A percentile compares a stretch with the other conserved stretches of the same genome.
Conservation (phyloP, 2,888 invertebrate genomes). For the Rhamphomyia laevipes region DNA sequence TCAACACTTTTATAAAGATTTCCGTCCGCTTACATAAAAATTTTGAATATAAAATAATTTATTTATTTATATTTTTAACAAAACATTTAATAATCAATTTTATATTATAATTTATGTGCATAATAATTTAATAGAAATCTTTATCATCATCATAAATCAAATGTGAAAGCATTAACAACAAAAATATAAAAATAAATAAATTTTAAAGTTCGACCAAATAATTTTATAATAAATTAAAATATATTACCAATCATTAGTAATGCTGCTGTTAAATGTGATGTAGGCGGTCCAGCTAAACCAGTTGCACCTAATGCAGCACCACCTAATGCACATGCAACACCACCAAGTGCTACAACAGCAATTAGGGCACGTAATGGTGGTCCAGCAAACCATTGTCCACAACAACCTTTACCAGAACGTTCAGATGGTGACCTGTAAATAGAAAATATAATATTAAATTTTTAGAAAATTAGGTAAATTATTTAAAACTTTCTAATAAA, state of each 20-base stretch:
- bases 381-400: conserved; percentile 39
- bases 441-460: conserved; percentile 2
- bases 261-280: conserved; percentile 36
- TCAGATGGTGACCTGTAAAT: conserved; percentile 36
- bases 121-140: no score
- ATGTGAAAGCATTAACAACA: no score
- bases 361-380: conserved; percentile 37
- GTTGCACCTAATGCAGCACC: conserved; percentile 37
- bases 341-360: conserved; percentile 37
- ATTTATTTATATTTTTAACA: no score
- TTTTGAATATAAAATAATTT: no score
- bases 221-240: background rate
- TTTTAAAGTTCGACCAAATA: background rate
- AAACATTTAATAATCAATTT: no score
- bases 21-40: no score
- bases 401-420: conserved; percentile 38
- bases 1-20: no score
- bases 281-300: conserved; percentile 36
- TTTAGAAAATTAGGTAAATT: background rate
- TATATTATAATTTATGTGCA: no score
- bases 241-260: conserved; percentile 38
- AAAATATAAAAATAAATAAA: no score
- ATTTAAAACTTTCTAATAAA: background rate
- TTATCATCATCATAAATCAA: no score
- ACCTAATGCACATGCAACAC: conserved; percentile 37